These are phyloP conservation scores for Capreolus pygargus DNA, from an alignment of 2,113 vertebrate genomes.

Conservation along the genomic window DNA sequence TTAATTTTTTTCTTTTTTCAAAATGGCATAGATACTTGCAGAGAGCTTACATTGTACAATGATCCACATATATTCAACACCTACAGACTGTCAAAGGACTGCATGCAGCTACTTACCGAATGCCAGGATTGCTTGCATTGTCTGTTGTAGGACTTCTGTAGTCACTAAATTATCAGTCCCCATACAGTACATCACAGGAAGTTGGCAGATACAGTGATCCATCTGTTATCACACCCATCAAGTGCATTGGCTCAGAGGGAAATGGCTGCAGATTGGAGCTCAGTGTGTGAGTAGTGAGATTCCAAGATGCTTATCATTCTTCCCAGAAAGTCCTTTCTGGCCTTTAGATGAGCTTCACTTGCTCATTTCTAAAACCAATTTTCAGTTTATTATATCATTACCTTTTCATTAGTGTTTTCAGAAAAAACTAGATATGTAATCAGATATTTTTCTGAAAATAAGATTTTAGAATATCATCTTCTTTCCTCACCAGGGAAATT, in stretches of 20 bases:
- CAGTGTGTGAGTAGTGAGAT: slow-evolving; percentile 43
- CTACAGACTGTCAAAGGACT: slow-evolving; percentile 17
- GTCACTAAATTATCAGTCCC: slow-evolving; percentile 48
- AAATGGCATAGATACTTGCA: slow-evolving; percentile 11
- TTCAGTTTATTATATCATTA: slow-evolving; percentile 26
- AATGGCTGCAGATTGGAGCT: slow-evolving; percentile 54
- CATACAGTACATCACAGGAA: slow-evolving; percentile 58
- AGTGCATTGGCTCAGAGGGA: slow-evolving; percentile 44
- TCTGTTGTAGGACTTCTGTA: slow-evolving; percentile 49
- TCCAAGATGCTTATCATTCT: slow-evolving; percentile 61
- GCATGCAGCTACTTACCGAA: background rate
- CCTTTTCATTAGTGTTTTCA: slow-evolving; percentile 51
- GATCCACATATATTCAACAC: background rate
- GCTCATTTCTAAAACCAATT: slow-evolving; percentile 58
- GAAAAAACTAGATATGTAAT: background rate
- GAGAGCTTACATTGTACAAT: background rate
- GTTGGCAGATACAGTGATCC: slow-evolving; percentile 59
- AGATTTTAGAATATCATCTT: slow-evolving; percentile 6
- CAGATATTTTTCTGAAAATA: slow-evolving; percentile 41
- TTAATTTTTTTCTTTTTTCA: background rate
- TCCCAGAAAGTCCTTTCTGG: slow-evolving; percentile 57
- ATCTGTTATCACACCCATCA: slow-evolving; percentile 65
- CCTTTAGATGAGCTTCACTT: slow-evolving; percentile 47
- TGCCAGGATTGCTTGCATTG: slow-evolving; percentile 55
- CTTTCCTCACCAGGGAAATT: background rate